Conservation (phyloP, 2,888 invertebrate species). For the Eristalis intricaria region DNA sequence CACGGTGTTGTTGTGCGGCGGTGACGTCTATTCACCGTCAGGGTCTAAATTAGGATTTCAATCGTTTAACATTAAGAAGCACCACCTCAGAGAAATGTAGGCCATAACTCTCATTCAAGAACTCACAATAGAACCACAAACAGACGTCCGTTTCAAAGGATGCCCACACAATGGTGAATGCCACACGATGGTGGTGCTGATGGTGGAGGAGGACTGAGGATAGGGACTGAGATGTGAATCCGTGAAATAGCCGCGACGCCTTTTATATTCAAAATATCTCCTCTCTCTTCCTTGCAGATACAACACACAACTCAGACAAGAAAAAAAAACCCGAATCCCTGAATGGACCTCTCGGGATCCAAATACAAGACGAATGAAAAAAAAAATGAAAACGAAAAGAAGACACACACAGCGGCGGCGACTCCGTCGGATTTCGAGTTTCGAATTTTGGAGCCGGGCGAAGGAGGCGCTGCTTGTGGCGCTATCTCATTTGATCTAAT, state of each 20-base stretch:
- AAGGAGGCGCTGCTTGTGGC: constrained; percentile 67
- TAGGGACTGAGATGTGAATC: constrained; percentile 63
- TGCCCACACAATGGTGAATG: constrained; percentile 30
- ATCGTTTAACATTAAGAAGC: constrained; percentile 48
- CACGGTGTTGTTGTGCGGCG: constrained; percentile 20
- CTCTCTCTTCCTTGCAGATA: neutral
- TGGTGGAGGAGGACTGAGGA: constrained; percentile 18
- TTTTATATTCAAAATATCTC: constrained; percentile 63
- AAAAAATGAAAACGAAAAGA: neutral
- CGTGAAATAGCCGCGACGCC: constrained; percentile 59
- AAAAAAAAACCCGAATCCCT: neutral
- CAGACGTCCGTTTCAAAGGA: constrained; percentile 30
- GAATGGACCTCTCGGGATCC: neutral
- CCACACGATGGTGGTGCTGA: neutral
- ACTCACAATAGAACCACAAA: constrained; percentile 36
- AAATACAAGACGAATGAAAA: constrained; percentile 15
- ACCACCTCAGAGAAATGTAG: constrained; percentile 55
- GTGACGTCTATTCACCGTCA: constrained; percentile 31
- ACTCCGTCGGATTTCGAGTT: constrained; percentile 16
- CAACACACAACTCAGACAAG: constrained; percentile 38
- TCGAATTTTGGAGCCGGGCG: constrained; percentile 27
- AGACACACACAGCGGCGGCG: constrained; percentile 21
- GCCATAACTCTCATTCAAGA: constrained; percentile 61
- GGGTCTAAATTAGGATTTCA: constrained; percentile 60
- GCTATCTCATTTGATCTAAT: constrained; percentile 72